phyloP scores from a whole-genome alignment of 2,888 invertebrate genomes.

The Rhopalosiphum nymphaeae region DNA sequence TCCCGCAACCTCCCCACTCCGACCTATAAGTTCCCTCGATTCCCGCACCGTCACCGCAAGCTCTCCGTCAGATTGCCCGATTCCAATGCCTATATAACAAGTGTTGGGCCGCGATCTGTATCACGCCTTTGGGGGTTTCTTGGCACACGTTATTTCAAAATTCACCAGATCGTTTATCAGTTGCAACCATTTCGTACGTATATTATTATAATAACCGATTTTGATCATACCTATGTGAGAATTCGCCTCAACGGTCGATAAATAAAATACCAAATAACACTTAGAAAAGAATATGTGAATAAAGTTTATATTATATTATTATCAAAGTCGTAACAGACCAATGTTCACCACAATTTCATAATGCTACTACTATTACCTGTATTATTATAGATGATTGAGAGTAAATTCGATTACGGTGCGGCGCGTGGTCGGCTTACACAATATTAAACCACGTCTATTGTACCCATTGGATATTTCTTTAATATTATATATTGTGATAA shows the following conservation, averaged over 20 bases:
- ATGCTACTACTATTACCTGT: not conserved
- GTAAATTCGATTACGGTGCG: not conserved
- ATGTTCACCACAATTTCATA: not conserved
- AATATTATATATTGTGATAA: not conserved
- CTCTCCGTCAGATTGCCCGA: not conserved
- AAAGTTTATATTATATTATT: not conserved
- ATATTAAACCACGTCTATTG: not conserved
- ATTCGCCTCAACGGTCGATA: not conserved
- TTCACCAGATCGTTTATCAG: slow-evolving; percentile 58
- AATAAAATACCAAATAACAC: not conserved
- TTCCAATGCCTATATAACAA: slow-evolving; percentile 6
- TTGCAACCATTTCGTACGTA: not conserved
- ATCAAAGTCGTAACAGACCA: not conserved
- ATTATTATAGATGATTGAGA: not conserved
- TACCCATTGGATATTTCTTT: not conserved
- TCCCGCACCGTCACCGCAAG: not conserved
- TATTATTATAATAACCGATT: slow-evolving; percentile 39
- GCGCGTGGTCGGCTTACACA: not conserved
- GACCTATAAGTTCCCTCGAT: not conserved
- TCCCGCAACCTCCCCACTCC: not conserved
- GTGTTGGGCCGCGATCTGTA: slow-evolving; percentile 52
- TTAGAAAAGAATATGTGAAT: not conserved
- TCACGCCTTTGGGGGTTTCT: slow-evolving; percentile 57
- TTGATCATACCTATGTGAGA: not conserved
- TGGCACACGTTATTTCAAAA: slow-evolving; percentile 47